Percentiles rank a stretch among this genome's conserved stretches.
These are phyloP conservation scores for Mystacornis crossleyi DNA, from an alignment of 2,113 vertebrate species.

Conservation along the genomic window DNA sequence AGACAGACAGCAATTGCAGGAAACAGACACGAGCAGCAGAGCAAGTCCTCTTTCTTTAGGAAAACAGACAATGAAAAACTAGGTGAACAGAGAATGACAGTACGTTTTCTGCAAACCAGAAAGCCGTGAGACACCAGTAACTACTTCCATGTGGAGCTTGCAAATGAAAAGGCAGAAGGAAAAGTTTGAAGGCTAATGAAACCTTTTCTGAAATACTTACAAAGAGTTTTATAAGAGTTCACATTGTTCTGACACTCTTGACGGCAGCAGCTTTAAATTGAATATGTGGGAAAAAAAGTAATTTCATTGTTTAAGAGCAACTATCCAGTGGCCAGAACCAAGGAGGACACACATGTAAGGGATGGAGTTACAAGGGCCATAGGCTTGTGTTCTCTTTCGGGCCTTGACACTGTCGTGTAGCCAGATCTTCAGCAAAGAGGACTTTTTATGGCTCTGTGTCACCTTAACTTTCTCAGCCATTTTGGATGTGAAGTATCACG, in stretches of 20 bases:
- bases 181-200: background rate
- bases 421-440: background rate
- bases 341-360: background rate
- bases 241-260: background rate
- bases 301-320: background rate
- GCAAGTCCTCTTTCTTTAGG: background rate
- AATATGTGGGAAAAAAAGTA: background rate
- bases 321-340: background rate
- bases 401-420: background rate
- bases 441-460: background rate
- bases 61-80: background rate
- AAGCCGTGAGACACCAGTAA: background rate
- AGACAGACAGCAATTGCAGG: background rate
- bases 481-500: accelerated
- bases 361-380: background rate
- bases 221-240: background rate
- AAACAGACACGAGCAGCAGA: background rate
- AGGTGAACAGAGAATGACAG: background rate
- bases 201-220: background rate
- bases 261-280: background rate
- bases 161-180: background rate
- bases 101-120: background rate
- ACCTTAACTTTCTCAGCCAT: background rate
- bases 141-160: background rate
- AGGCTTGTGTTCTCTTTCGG: background rate